phyloP scores from a whole-genome alignment of 2,888 invertebrate genomes.

The Campoplex capitator region DNA sequence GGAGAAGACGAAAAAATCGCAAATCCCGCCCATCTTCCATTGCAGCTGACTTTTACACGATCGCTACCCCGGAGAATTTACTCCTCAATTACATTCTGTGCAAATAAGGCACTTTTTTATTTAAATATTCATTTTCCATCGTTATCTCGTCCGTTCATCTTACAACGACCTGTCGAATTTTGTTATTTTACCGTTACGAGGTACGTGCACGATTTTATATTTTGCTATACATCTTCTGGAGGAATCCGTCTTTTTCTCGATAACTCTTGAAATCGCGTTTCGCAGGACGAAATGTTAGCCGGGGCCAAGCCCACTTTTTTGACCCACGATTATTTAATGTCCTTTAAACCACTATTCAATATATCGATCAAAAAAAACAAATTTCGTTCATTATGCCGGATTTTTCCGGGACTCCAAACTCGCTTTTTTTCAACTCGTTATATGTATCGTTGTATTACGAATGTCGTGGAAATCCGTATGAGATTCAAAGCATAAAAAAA shows the following conservation, averaged over 20 bases:
- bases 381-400: not conserved
- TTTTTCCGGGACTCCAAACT: not conserved
- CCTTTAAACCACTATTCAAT: not conserved
- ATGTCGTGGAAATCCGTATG: not conserved
- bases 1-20: conserved; percentile 19
- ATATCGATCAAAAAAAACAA: not conserved
- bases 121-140: not conserved
- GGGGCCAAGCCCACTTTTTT: conserved; percentile 78
- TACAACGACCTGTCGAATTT: not conserved
- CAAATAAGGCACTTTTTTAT: not conserved
- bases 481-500: not conserved
- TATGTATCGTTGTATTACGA: not conserved
- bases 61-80: conserved; percentile 11
- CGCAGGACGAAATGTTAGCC: conserved; percentile 19
- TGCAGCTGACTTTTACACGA: conserved; percentile 61
- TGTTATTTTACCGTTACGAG: conserved; percentile 1
- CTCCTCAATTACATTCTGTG: not conserved
- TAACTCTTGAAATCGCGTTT: not conserved
- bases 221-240: not conserved
- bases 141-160: not conserved
- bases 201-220: conserved; percentile 4
- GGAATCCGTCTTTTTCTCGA: not conserved
- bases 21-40: conserved; percentile 65
- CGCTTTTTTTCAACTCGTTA: not conserved
- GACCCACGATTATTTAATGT: not conserved